phyloP scores from a whole-genome alignment of 2,797 vertebrate species.

The Microctenopoma stevenorrisi region DNA sequence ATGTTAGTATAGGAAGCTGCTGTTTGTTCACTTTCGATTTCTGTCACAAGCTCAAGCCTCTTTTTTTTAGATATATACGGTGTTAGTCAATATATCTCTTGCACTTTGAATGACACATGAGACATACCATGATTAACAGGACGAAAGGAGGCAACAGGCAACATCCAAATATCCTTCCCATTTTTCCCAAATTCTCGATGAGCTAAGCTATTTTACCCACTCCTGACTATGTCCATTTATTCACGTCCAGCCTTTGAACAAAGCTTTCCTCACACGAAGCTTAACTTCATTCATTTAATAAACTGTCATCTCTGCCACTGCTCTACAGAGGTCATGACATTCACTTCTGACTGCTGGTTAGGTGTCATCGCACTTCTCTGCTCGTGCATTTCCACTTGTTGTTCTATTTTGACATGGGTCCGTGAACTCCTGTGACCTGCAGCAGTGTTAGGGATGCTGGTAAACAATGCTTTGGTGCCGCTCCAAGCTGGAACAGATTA shows the following conservation, averaged over 20 bases:
- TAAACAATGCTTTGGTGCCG: constrained; percentile 77
- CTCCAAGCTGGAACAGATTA: constrained; percentile 73
- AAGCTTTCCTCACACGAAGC: constrained; percentile 13
- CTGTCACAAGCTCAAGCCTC: constrained; percentile 28
- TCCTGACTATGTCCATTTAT: constrained; percentile 23
- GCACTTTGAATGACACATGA: constrained; percentile 25
- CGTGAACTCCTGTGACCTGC: constrained; percentile 67
- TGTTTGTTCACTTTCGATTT: constrained; percentile 47
- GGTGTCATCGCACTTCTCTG: constrained; percentile 44
- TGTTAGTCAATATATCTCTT: constrained; percentile 50
- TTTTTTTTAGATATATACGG: constrained; percentile 30
- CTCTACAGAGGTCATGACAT: not conserved
- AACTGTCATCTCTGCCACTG: not conserved
- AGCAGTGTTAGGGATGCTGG: constrained; percentile 64
- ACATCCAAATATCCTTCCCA: constrained; percentile 1
- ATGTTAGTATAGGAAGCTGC: constrained; percentile 49
- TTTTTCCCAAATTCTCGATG: constrained; percentile 14
- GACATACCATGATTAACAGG: constrained; percentile 47
- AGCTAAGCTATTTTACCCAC: not conserved
- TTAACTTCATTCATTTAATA: not conserved
- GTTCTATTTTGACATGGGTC: constrained; percentile 54
- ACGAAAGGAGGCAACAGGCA: constrained; percentile 49
- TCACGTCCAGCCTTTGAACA: constrained; percentile 8
- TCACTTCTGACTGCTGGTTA: constrained; percentile 11
- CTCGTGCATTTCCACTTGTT: constrained; percentile 62